Percentiles rank a stretch among this genome's conserved stretches.
Conservation (phyloP, 2,113 vertebrate species). For the Podarcis muralis region DNA sequence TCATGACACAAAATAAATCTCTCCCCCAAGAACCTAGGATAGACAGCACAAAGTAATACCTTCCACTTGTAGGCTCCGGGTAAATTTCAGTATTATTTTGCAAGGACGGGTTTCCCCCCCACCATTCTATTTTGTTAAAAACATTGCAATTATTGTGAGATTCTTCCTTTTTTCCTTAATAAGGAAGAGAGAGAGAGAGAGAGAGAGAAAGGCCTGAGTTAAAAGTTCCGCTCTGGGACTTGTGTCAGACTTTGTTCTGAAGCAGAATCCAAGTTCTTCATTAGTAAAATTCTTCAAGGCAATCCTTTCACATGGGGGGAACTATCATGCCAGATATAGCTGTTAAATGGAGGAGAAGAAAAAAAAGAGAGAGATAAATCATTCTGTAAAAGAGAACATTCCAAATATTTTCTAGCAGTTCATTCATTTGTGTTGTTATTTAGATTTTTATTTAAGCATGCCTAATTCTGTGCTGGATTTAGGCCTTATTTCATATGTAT, state of each 20-base stretch:
- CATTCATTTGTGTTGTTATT: constrained; percentile 19
- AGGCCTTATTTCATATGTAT: not conserved
- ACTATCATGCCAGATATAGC: constrained; percentile 97
- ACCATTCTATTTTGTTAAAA: constrained; percentile 74
- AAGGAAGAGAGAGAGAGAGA: constrained; percentile 77
- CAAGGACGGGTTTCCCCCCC: constrained; percentile 69
- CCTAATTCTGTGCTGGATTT: not conserved
- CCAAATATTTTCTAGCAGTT: constrained; percentile 37
- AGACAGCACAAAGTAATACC: constrained; percentile 79
- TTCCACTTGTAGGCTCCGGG: constrained; percentile 72
- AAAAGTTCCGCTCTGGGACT: constrained; percentile 90
- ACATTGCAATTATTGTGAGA: constrained; percentile 83
- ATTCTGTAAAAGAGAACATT: constrained; percentile 51
- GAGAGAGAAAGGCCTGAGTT: constrained; percentile 91
- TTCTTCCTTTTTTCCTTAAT: constrained; percentile 81
- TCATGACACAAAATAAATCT: constrained; percentile 88
- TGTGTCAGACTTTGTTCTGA: constrained; percentile 85
- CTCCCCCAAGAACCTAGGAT: constrained; percentile 83
- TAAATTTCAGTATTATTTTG: constrained; percentile 73
- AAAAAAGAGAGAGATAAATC: constrained; percentile 41
- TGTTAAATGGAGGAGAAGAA: constrained; percentile 75
- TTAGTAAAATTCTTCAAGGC: constrained; percentile 89
- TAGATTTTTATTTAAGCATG: constrained; percentile 8
- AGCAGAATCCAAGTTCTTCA: constrained; percentile 83
- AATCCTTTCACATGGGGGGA: constrained; percentile 96